A percentile compares a stretch with the other conserved stretches of the same genome.
phyloP scores from a whole-genome alignment of 2,797 vertebrate species.

The Aeoliscus strigatus region DNA sequence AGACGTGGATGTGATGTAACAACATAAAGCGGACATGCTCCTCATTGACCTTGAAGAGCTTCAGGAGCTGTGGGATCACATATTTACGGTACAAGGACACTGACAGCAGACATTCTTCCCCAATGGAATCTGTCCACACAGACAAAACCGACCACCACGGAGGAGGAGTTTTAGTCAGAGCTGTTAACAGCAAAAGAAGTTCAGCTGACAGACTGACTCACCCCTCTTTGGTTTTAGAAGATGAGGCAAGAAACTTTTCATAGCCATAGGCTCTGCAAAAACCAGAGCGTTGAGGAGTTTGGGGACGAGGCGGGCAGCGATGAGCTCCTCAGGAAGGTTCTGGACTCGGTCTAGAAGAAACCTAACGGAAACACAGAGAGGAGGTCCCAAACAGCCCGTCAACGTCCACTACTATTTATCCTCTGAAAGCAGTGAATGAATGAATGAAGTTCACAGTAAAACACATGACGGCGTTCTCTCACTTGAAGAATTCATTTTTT shows the following conservation, averaged over 20 bases:
- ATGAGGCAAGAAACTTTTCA: constrained; percentile 97
- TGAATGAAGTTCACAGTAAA: no score
- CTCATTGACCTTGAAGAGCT: constrained; percentile 89
- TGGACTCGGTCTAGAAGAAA: constrained; percentile 91
- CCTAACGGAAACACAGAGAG: constrained; percentile 69
- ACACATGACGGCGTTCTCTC: no score
- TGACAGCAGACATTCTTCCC: constrained; percentile 82
- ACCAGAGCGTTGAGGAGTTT: constrained; percentile 91
- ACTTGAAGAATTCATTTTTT: constrained; percentile 99
- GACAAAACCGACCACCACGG: not conserved
- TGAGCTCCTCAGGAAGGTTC: constrained; percentile 85
- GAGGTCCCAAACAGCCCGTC: not conserved
- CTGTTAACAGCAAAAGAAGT: constrained; percentile 1
- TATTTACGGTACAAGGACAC: constrained; percentile 83
- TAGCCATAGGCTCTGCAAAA: constrained; percentile 93
- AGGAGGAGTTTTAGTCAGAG: no score
- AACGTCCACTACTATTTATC: no score
- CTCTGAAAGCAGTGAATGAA: no score
- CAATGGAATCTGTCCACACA: constrained; percentile 53
- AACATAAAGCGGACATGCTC: constrained; percentile 90
- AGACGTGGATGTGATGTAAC: constrained; percentile 88
- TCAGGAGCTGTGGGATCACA: constrained; percentile 88
- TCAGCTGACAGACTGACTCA: constrained; percentile 53
- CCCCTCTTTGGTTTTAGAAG: constrained; percentile 91
- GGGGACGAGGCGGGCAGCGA: constrained; percentile 85